A percentile compares a stretch with the other conserved stretches of the same genome.
These are phyloP conservation scores for Itoplectis maculator DNA, from an alignment of 2,888 invertebrate species.

Conservation along the genomic window DNA sequence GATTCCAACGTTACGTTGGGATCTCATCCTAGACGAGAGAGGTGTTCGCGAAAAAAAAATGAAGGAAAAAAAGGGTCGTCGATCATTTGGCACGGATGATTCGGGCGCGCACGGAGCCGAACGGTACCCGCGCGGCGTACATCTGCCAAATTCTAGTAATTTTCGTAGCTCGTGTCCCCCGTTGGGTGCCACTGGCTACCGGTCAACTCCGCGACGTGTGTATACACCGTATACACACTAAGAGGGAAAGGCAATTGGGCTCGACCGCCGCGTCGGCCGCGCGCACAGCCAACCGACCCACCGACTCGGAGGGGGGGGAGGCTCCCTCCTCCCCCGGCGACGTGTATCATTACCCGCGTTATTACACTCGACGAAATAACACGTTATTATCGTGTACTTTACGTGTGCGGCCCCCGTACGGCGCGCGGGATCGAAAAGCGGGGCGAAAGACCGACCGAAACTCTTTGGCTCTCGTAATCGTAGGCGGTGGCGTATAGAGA, in stretches of 20 bases:
- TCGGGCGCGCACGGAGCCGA: not conserved
- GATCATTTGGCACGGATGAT: conserved; percentile 33
- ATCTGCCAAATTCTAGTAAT: conserved; percentile 51
- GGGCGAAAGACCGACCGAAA: conserved; percentile 18
- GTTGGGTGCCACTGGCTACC: conserved; percentile 32
- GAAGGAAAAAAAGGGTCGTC: conserved; percentile 13
- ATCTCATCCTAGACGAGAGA: not conserved
- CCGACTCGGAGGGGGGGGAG: not conserved
- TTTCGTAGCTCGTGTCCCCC: conserved; percentile 44
- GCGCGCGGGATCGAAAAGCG: conserved; percentile 21
- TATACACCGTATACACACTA: conserved; percentile 6
- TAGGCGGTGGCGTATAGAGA: not conserved
- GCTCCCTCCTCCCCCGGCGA: conserved; percentile 44
- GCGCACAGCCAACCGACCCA: conserved; percentile 17
- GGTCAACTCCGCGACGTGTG: conserved; percentile 15
- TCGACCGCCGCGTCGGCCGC: conserved; percentile 1
- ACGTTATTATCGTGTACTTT: conserved; percentile 70
- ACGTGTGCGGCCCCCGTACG: conserved; percentile 61
- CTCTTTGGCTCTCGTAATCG: conserved; percentile 10
- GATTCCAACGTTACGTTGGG: not conserved
- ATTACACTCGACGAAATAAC: conserved; percentile 68
- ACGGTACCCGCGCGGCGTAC: conserved; percentile 9
- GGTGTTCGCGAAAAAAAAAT: not conserved
- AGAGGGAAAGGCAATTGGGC: conserved; percentile 39
- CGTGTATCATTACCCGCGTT: conserved; percentile 64